These are phyloP conservation scores for Pseudorhiza aurosa DNA, from an alignment of 30 jellyfish, hydroid and myxozoan species.

Conservation along the genomic window DNA sequence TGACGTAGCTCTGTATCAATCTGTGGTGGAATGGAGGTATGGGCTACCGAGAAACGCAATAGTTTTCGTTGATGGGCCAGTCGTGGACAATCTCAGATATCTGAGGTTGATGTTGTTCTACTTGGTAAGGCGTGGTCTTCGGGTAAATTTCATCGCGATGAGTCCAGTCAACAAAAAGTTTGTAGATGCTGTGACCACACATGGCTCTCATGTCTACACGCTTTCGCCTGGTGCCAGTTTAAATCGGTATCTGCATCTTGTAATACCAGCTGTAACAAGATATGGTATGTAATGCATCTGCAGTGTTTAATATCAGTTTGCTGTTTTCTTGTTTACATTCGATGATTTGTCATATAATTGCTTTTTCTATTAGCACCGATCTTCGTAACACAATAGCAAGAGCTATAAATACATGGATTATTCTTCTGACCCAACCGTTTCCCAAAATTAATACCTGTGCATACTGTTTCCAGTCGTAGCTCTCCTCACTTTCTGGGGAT, in stretches of 20 bases:
- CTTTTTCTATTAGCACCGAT: no score
- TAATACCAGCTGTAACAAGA: constrained; percentile 45
- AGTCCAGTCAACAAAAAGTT: constrained; percentile 23
- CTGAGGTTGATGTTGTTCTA: constrained; percentile 28
- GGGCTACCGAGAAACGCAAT: constrained; percentile 63
- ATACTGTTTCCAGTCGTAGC: no score
- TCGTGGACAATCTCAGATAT: constrained; percentile 17
- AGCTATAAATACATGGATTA: no score
- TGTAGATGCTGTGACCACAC: constrained; percentile 14
- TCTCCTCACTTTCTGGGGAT: no score
- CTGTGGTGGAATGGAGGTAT: constrained; percentile 31
- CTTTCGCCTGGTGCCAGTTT: constrained; percentile 31
- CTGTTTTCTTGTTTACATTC: not conserved
- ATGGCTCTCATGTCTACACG: not conserved
- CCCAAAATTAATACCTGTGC: no score
- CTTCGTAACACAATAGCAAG: no score
- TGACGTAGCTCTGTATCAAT: constrained; percentile 50
- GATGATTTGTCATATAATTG: no score
- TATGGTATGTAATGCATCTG: constrained; percentile 40
- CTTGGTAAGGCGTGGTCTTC: constrained; percentile 30
- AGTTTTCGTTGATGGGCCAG: constrained; percentile 54
- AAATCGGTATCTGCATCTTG: constrained; percentile 35
- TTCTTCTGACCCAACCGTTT: no score
- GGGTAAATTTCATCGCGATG: constrained; percentile 23
- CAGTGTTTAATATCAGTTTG: no score